phyloP scores from a whole-genome alignment of 1,140 invertebrate species.

The Atopsyche davidsoni region DNA sequence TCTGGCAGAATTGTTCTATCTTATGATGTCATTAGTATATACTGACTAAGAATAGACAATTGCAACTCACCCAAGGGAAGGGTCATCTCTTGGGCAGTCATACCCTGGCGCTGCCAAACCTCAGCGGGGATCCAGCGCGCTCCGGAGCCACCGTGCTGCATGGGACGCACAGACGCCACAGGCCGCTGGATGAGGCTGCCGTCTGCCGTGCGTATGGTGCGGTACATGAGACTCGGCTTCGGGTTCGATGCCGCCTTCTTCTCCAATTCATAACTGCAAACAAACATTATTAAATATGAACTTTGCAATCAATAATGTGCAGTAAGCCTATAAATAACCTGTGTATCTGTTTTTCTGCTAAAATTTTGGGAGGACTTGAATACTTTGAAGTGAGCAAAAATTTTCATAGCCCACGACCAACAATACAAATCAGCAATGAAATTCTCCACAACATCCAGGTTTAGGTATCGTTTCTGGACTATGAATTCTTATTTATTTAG shows the following conservation, averaged over 20 bases:
- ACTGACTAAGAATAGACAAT: too few species aligned
- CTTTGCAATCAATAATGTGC: too few species aligned
- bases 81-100: slow-evolving; percentile 91
- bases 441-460: too few species aligned
- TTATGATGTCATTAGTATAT: too few species aligned
- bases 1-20: too few species aligned
- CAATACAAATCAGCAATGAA: too few species aligned
- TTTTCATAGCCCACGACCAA: too few species aligned
- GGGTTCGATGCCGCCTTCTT: slow-evolving; percentile 75
- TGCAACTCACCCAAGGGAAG: slow-evolving; percentile 71
- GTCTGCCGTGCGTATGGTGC: slow-evolving; percentile 53
- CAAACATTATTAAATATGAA: background rate
- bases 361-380: too few species aligned
- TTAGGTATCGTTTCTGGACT: too few species aligned
- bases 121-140: slow-evolving; percentile 79
- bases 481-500: too few species aligned
- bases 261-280: slow-evolving; percentile 74
- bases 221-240: slow-evolving; percentile 44
- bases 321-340: too few species aligned
- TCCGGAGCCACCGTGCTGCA: slow-evolving; percentile 43
- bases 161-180: slow-evolving; percentile 50
- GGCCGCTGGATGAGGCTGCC: slow-evolving; percentile 50
- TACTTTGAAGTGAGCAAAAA: background rate
- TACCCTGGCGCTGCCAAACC: slow-evolving; percentile 84
- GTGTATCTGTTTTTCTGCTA: too few species aligned